Base-by-base conservation (phyloP, 1,140 invertebrate genomes). In the Oryctes rhinoceros region DNA sequence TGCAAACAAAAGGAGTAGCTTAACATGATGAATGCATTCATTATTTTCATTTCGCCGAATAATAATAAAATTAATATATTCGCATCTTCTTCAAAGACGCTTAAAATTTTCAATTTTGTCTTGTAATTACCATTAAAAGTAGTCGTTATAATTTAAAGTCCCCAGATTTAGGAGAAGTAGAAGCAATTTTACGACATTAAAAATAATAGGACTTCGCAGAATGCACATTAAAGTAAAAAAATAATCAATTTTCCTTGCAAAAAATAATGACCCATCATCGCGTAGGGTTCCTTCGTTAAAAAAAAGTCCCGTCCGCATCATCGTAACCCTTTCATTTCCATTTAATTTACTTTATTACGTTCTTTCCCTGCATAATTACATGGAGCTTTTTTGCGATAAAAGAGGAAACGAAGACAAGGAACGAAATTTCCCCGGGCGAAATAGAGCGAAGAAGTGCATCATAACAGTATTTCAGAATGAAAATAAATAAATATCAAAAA, bases 401-500 rank as follows among this genome's bases (percentile, higher is more conserved):
- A 71, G 65, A 71, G 39, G 39, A 44, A 44, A 44, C 13, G 24
- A 71, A 71, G 65, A 35, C 20, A 30, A 24, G 24, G 35, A 13
- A 71, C 3, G 65, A 35, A 71, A 71, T 30, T 71, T 24, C 7
- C 24, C 35, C 4, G 65, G 65, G 18, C 65, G 20, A 24, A 24
- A 67, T 67, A 71, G 53, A 13, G 65, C 11, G 24, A 24, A 71
- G 65, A 71, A 13, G 5, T 59, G 20, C 20, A 15, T 24, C 65
- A 37, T 71, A 71, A 71, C 65, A 71, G 24, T 71, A 71, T 71
- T 71, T 71, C 24, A 71, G 9, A 30, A 30, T 71, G 65, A 37
- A 71, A 71, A 71, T 71, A 71, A 71, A 71, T 71, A 71, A 71
- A 71, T 71, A 71, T 71, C 65, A 71, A 71, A 71, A 71, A 71